Base-by-base conservation (phyloP, 2,113 vertebrate species). In the Phalacrocorax pelagicus region DNA sequence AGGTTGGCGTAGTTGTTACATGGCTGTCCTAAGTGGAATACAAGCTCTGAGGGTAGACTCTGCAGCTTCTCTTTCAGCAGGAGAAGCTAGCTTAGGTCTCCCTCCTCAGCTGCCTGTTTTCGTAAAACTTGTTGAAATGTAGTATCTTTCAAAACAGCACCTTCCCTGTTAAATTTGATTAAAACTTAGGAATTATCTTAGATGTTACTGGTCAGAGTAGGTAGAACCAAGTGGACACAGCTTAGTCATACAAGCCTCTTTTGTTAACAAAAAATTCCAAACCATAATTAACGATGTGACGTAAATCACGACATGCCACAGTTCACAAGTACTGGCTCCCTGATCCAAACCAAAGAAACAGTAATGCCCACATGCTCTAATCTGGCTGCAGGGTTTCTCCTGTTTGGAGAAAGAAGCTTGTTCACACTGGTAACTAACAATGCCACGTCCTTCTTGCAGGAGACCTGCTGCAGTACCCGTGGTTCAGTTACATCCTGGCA, bases 401-500 rank as follows among this genome's bases (percentile, higher is more conserved):
- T 0, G 2, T 24, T n/a, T 66, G 63, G 57, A 78, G 81, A 24
- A 90, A 86, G 71, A 15, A 32, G 18, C 21, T 47, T 66, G 21
- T 49, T n/a, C 42, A 30, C 20, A 24, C 11, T 15, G n/a, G 9
- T 74, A 11, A 29, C 51, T 94, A 36, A 82, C 19, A 26, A 4
- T 7, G 5, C 23, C 12, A 1, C 52, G 67, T 95, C 58, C 55
- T 78, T 44, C 66, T 57, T 42, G 14, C 87, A 97, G 96, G 88
- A 63, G 95, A 97, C 65, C 78, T 98, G 74, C 78, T 98, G 90
- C 86, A 44, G 74, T 81, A 98, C 55, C 97, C 97, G 0, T 91
- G 93, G 59, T 98, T 97, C 94, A 75, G 96, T 47, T 95, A 97
- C 79, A 95, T 97, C 77, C 63, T 97, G 84, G 94, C 86, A 54